Base-by-base conservation (phyloP, 2,888 invertebrate species). In the Oligia fasciuncula region DNA sequence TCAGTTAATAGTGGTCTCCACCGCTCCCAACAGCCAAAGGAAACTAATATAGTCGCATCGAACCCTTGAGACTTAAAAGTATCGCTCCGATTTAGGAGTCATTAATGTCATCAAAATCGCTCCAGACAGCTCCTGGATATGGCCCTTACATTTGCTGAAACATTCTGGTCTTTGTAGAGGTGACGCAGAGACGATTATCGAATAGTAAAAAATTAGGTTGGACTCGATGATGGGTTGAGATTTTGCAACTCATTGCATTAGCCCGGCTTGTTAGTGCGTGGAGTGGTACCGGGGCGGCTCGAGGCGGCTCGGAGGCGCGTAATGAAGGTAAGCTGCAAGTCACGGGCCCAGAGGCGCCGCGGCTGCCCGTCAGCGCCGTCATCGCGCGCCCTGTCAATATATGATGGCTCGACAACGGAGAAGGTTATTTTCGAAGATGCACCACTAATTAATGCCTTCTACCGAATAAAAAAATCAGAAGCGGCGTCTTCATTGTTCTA, bases 191-290 rank as follows among this genome's bases (percentile, higher is more conserved):
- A 88, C 86, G 87, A 88, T 87, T 90, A 91, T 92, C 85, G 88
- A 84, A 83, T 85, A 83, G 85, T 79, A 86, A 81, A 77, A 87
- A 83, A 90, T 51, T 81, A 88, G 88, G 86, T 86, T 83, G 86
- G 89, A 79, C 71, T 77, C 77, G 87, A 80, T 78, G 87, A 90
- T 88, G 89, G 88, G 89, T 87, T 88, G 90, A 91, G 90, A 90
- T 95, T 97, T 96, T 95, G 96, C 97, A 96, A 97, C 92, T 97
- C 97, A 97, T 94, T 96, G 96, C 96, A 96, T 96, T 96, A 96
- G 95, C 96, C 92, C 88, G 94, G 96, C 97, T 97, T 96, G 97
- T 97, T 97, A 97, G 96, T 95, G 94, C 90, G 88, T 80, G 80
- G 90, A 89, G 89, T 87, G 83, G 90, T 89, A 83, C 82, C 72